Percentiles rank a stretch among this genome's conserved stretches.
Evolutionary conservation across 2,888 invertebrate species (phyloP).

Genomic region (Chorisops tibialis): DNA sequence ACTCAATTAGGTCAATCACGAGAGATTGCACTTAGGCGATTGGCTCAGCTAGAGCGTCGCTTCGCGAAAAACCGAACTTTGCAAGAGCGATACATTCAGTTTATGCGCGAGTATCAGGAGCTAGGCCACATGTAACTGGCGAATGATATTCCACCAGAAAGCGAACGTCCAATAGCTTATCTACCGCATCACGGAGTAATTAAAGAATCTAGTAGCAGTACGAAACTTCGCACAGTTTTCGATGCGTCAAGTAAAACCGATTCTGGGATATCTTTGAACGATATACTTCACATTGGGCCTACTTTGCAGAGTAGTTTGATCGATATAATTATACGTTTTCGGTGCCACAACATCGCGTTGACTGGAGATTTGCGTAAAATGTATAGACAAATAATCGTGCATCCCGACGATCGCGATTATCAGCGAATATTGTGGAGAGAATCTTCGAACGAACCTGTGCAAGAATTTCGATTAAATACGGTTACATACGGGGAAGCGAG

Average conservation of each 20-base stretch:
- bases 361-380: no score
- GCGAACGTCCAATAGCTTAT: neutral
- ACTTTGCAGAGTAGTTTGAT: no score
- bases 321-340: no score
- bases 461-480: no score
- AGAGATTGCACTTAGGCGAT: no score
- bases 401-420: conserved; percentile 8
- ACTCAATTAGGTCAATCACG: no score
- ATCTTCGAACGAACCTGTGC: conserved; percentile 3
- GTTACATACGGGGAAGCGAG: no score
- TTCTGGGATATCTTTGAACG: neutral
- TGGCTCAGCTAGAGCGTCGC: neutral
- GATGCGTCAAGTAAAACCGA: neutral
- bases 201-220: neutral
- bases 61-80: neutral
- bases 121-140: neutral
- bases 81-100: conserved; percentile 27
- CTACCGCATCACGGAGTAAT: neutral
- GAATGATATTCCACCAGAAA: no score
- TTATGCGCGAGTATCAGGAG: conserved; percentile 31
- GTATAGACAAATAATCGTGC: no score
- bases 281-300: neutral
- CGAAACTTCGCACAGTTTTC: neutral
- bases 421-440: conserved; percentile 27
- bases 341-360: neutral